Evolutionary conservation across 1,140 invertebrate species (phyloP).

Genomic region (Macrosteles quadrilineatus): DNA sequence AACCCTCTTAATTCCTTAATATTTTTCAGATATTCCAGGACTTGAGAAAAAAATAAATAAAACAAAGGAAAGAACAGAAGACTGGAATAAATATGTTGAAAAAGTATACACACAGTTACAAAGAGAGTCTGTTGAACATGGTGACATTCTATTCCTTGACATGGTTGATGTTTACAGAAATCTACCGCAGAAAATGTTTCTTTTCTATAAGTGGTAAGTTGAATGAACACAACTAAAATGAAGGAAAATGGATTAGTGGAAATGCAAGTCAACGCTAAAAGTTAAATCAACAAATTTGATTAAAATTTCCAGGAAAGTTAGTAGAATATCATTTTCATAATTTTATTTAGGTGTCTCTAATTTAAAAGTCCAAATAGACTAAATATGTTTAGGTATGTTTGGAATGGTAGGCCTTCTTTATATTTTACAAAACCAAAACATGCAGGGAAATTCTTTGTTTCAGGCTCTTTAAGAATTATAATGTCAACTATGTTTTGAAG

Average conservation of each 20-base stretch:
- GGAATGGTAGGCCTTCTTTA: no score
- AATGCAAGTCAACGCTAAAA: no score
- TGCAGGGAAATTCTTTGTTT: no score
- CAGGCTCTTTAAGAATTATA: background rate
- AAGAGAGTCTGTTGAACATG: background rate
- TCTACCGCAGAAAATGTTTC: slow-evolving; percentile 33
- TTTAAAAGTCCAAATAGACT: background rate
- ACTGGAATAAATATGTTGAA: background rate
- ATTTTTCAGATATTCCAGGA: no score
- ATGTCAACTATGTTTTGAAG: slow-evolving; percentile 35
- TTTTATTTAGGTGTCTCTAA: background rate
- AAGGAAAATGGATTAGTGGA: background rate
- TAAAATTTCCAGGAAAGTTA: background rate
- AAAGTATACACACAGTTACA: background rate
- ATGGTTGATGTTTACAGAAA: slow-evolving; percentile 37
- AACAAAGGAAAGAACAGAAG: no score
- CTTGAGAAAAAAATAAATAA: no score
- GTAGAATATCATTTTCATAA: background rate
- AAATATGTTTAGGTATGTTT: background rate
- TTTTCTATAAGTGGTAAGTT: slow-evolving; percentile 37
- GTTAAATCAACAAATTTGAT: background rate
- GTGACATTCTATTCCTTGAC: slow-evolving; percentile 34
- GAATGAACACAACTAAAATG: slow-evolving; percentile 17
- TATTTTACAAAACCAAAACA: no score
- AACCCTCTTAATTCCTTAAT: no score